Evolutionary conservation across 2,888 invertebrate species (phyloP).

Genomic region (Eumerus sabulonum): DNA sequence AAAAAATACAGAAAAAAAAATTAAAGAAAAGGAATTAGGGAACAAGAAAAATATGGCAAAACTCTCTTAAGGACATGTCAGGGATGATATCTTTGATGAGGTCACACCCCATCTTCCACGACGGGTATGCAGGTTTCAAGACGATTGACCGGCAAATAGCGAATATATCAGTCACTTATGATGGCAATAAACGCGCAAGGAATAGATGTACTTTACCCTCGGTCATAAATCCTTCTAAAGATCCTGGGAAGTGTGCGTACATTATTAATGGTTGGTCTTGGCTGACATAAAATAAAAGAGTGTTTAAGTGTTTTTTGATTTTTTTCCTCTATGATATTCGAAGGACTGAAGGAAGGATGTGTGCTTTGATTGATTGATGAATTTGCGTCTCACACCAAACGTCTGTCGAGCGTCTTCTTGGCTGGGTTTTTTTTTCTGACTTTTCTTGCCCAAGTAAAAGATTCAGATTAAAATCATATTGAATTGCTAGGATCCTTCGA

Average conservation of each 20-base stretch:
- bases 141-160: conserved; percentile 19
- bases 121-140: not conserved
- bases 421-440: too few species aligned
- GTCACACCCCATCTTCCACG: not conserved
- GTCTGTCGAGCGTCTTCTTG: not conserved
- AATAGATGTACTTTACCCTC: not conserved
- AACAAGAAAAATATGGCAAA: conserved; percentile 6
- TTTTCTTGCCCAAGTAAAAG: too few species aligned
- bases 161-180: conserved; percentile 36
- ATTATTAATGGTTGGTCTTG: conserved; percentile 38
- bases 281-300: conserved; percentile 17
- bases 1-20: conserved; percentile 8
- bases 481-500: too few species aligned
- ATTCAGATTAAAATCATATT: too few species aligned
- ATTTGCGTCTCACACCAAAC: not conserved
- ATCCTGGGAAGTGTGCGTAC: not conserved
- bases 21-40: not conserved
- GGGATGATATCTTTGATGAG: not conserved
- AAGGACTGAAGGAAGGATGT: too few species aligned
- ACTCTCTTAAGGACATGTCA: conserved; percentile 25
- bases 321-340: conserved; percentile 14
- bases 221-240: conserved; percentile 4
- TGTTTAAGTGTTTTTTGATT: conserved; percentile 5
- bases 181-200: conserved; percentile 10
- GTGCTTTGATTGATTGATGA: conserved; percentile 19